Base-by-base conservation (phyloP, 2,888 invertebrate species). In the Drosophila melanosoma region DNA sequence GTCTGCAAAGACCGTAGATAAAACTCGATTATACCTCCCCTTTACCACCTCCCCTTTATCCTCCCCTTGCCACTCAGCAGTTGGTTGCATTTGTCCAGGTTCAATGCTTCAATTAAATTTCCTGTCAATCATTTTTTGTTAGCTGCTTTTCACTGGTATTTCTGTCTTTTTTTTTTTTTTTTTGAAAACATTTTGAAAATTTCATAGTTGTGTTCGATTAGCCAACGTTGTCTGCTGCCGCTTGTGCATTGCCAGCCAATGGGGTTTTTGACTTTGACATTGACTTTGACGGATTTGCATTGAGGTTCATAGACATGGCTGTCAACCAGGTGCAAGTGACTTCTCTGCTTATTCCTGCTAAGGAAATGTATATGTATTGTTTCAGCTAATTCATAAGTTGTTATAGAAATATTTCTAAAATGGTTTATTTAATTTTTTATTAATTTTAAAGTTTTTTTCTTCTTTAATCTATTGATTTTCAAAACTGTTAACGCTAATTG, bases 41-140 rank as follows among this genome's bases (percentile, higher is more conserved):
- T 15, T 17, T 29, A 15, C 20, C 20, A 35, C 23, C 45, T 23
- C 40, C 17, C 20, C 49, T 15, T 17, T 29, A 8, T 0, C 29
- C 23, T 7, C 42, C 38, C 38, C 17, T 15, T 17, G 12, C 17
- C 32, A 23, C 15, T 17, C 7, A 1, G 23, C 56, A 36, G 23
- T 20, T 10, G 17, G 29, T 29, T 26, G 48, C 61, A 62, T 58
- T 68, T 69, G 70, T 51, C 54, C 69, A 83, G 81, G 79, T 83
- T 87, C 88, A 83, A 75, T 77, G 81, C 85, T 81, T 85, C 88
- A 85, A 85, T 87, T 85, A 85, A 85, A 82, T 75, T 74, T 59
- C 62, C 88, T 87, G 85, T 85, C 85, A 85, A 85, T 85, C 85
- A 85, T 65, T 61, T 75, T 75, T 67, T 60, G 67, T 63, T 42